Percentiles rank a stretch among this genome's conserved stretches.
Evolutionary conservation across 2,797 vertebrate species (phyloP).

Genomic region (Diglossa cyanea): DNA sequence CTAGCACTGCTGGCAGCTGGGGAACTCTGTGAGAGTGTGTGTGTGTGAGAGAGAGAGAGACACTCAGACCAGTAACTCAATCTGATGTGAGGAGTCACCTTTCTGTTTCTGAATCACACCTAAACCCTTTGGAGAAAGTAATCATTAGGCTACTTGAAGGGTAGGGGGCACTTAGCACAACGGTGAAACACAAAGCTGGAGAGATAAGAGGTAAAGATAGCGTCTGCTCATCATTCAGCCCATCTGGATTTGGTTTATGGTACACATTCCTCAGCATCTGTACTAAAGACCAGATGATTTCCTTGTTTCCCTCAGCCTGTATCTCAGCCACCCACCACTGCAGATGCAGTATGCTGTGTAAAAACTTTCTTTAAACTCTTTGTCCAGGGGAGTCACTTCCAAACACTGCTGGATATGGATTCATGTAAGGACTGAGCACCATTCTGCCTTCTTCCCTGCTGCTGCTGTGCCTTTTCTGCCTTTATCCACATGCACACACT

Average conservation of each 20-base stretch:
- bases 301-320: not conserved
- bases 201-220: slow-evolving; percentile 7
- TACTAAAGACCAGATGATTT: not conserved
- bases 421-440: not conserved
- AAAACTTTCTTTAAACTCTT: not conserved
- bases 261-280: slow-evolving; percentile 27
- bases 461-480: not conserved
- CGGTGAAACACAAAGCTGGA: not conserved
- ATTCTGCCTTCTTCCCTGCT: not conserved
- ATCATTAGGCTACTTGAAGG: slow-evolving; percentile 8
- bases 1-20: not conserved
- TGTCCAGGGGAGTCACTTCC: not conserved
- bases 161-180: not conserved
- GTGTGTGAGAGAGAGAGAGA: not conserved
- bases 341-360: not conserved
- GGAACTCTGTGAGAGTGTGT: too few species aligned
- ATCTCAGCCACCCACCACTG: not conserved
- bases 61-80: not conserved
- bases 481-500: fast-evolving
- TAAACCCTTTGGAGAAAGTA: slow-evolving; percentile 26
- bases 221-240: not conserved
- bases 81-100: not conserved
- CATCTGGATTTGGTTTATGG: slow-evolving; percentile 42
- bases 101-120: not conserved
- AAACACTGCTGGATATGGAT: not conserved